phyloP scores from a whole-genome alignment of 2,113 vertebrate genomes.

The Cyrtonyx montezumae region DNA sequence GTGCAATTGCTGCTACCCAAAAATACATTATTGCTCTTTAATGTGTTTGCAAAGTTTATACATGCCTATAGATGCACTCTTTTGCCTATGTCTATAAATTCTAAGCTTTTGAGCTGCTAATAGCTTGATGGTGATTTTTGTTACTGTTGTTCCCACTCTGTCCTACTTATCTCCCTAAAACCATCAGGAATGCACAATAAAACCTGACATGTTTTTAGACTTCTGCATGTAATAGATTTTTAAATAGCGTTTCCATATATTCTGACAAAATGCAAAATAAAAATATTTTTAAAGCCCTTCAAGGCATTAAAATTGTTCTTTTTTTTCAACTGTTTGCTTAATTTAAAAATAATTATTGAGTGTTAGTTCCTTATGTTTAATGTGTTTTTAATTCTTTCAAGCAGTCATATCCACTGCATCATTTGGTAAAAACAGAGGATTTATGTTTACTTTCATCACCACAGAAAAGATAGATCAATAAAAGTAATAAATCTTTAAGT shows the following conservation, averaged over 20 bases:
- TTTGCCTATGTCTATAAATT: not conserved
- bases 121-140: not conserved
- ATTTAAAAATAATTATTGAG: not conserved
- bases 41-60: not conserved
- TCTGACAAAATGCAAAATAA: not conserved
- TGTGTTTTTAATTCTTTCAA: constrained; percentile 62
- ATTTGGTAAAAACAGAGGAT: constrained; percentile 60
- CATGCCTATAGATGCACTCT: not conserved
- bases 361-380: constrained; percentile 29
- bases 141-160: not conserved
- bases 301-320: not conserved
- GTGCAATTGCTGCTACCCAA: not conserved
- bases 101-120: not conserved
- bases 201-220: not conserved
- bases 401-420: constrained; percentile 40
- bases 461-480: constrained; percentile 73
- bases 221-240: not conserved
- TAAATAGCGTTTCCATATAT: not conserved
- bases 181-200: not conserved
- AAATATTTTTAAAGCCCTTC: not conserved
- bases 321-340: not conserved
- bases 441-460: constrained; percentile 69
- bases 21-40: not conserved
- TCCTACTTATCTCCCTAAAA: not conserved
- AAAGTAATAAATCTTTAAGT: constrained; percentile 77